Evolutionary conservation across 1,140 invertebrate genomes (phyloP), one percentile per base, ranked within the genome.

Genomic region (Platyura marginata): DNA sequence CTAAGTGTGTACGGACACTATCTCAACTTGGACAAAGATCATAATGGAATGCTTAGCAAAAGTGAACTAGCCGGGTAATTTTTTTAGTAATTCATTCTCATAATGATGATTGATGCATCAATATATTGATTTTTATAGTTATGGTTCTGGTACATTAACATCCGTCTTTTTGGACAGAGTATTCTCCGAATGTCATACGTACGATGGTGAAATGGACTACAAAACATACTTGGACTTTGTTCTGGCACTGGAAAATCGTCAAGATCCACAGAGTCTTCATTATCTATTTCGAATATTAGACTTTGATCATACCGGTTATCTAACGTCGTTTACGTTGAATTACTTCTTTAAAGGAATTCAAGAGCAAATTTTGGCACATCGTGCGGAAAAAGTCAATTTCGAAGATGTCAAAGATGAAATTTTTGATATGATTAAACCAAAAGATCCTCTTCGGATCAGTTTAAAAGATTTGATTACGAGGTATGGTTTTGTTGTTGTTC

Each of bases 201-300:
- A 92, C 57, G 81, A 90, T 52, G 90, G 87, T 6, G 90, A 97
- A 72, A 95, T 97, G 80, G 93, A 98, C 62, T 98, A 95, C 60
- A 95, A 95, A 65, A 91, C 89, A 0, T 98, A 93, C 63, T 61
- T 97, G 16, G 90, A 97, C 57, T 86, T 97, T 65, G 86, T 94
- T 0, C 65, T 97, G 21, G 92, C 92, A 1, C 62, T 96, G 46
- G 90, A 96, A 61, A 92, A 97, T 66, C 71, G 87, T 18, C 75
- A 81, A 44, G 90, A 95, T 57, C 87, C 89, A 0, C 86, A 92
- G 51, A 79, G 89, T 1, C 62, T 96, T 18, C 82, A 90, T 40
- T 97, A 93, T 61, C 68, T 97, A 34, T 97, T 96, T 58, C 68
- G 82, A 36, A 87, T 97, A 46, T 64, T 97, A 10, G 92, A 97